These are phyloP conservation scores for Lycia hirtaria DNA, from an alignment of 2,888 invertebrate genomes.

Conservation along the genomic window DNA sequence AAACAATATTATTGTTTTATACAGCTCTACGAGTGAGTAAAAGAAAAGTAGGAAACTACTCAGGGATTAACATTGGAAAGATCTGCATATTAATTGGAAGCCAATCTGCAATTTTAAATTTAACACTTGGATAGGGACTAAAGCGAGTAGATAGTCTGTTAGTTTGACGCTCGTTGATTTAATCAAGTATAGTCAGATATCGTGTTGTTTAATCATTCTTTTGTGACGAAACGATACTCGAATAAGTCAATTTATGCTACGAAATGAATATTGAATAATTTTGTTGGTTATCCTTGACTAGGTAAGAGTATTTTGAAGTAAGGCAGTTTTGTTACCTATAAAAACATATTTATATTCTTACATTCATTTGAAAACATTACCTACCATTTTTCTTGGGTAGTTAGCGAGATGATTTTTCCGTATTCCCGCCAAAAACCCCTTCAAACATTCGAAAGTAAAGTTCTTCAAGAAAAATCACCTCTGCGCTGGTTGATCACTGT, in stretches of 20 bases:
- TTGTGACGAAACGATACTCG: constrained; percentile 3
- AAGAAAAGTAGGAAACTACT: constrained; percentile 39
- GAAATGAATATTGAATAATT: background rate
- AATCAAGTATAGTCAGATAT: constrained; percentile 35
- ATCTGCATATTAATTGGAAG: constrained; percentile 77
- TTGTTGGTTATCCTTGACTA: background rate
- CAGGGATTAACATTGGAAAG: constrained; percentile 54
- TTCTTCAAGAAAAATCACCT: constrained; percentile 49
- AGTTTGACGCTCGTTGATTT: constrained; percentile 43
- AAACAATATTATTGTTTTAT: too few relatives aligned
- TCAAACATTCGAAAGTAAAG: constrained; percentile 27
- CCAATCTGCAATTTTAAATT: constrained; percentile 79
- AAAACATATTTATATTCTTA: too few relatives aligned
- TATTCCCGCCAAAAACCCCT: constrained; percentile 1
- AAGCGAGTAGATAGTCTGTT: constrained; percentile 51
- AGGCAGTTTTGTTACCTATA: too few relatives aligned
- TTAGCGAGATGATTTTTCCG: background rate
- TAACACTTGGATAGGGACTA: constrained; percentile 53
- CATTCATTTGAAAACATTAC: too few relatives aligned
- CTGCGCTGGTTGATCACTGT: constrained; percentile 60
- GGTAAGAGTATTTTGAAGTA: background rate
- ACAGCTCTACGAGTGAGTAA: too few relatives aligned
- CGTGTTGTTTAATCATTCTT: constrained; percentile 15
- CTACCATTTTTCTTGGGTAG: too few relatives aligned
- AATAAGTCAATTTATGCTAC: background rate